phyloP scores from a whole-genome alignment of 2,797 vertebrate species.

The Siniperca undulata region DNA sequence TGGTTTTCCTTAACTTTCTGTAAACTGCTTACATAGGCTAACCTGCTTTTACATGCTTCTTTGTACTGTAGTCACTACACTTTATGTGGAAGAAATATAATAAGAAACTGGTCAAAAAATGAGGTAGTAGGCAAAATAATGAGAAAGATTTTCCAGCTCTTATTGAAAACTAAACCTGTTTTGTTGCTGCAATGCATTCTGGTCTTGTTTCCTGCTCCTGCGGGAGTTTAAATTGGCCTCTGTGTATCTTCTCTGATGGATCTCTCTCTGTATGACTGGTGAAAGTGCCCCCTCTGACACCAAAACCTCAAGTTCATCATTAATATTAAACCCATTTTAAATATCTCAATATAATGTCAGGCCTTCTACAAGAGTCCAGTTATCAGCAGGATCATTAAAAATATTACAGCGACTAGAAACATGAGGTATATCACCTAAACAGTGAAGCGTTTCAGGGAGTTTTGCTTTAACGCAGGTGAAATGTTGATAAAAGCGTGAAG shows the following conservation, averaged over 20 bases:
- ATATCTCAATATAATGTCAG: not conserved
- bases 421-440: not conserved
- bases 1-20: not conserved
- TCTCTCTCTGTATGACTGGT: not conserved
- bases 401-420: not conserved
- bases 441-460: too few relatives aligned
- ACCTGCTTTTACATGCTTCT: not conserved
- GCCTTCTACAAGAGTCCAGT: not conserved
- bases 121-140: slow-evolving; percentile 15
- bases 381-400: not conserved
- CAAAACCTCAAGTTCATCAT: not conserved
- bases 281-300: not conserved
- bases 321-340: not conserved
- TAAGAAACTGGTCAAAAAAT: not conserved
- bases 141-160: not conserved
- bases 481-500: not conserved
- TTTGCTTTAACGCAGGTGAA: not conserved
- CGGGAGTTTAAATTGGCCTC: not conserved
- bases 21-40: not conserved
- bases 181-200: slow-evolving; percentile 12
- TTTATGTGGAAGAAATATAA: not conserved
- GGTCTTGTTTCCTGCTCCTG: not conserved
- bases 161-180: not conserved
- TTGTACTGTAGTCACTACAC: not conserved
- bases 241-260: not conserved